Base-by-base conservation (phyloP, 2,888 invertebrate species). In the Ennomos quercinarius region DNA sequence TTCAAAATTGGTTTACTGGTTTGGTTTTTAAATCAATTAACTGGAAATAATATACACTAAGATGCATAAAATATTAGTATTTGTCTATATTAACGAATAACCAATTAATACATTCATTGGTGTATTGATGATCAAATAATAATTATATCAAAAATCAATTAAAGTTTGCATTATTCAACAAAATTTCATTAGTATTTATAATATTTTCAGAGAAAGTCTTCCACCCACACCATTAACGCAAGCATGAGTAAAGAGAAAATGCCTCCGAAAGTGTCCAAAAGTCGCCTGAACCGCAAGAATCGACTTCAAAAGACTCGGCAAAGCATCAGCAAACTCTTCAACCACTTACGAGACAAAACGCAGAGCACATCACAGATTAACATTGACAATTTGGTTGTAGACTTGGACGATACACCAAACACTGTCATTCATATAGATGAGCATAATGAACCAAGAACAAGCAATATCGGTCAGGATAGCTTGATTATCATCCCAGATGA, bases 161-260 rank as follows among this genome's bases (percentile, higher is more conserved):
- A n/a, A n/a, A n/a, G n/a, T n/a, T n/a, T n/a, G n/a, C n/a, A n/a
- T n/a, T n/a, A 12, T 41, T 41, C 12, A 41, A 41, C 27, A 6
- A 27, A 27, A 27, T 27, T 37, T 43, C 17, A 51, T 51, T 27
- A 27, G 0, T 27, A 27, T 27, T 37, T 42, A n/a, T 42, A 35
- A 35, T 10, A 11, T 48, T 42, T 76, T 78, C 70, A 83, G 84
- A 73, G 51, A 52, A 70, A 52, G 47, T 70, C 75, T 9, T 67
- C 71, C n/a, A 65, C 68, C 17, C 35, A 50, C 5, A 72, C 72
- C 0, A 4, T 64, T 2, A 60, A 61, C 45, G 41, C 57, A 10
- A 66, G 46, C 27, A 47, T 58, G 10, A 70, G 66, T 41, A 71
- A 67, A 40, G 59, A 61, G 1, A 76, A 68, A 60, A 68, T 71